Percentiles rank a stretch among this genome's conserved stretches.
Evolutionary conservation across 2,888 invertebrate genomes (phyloP).

Genomic region (Cantharis lateralis): DNA sequence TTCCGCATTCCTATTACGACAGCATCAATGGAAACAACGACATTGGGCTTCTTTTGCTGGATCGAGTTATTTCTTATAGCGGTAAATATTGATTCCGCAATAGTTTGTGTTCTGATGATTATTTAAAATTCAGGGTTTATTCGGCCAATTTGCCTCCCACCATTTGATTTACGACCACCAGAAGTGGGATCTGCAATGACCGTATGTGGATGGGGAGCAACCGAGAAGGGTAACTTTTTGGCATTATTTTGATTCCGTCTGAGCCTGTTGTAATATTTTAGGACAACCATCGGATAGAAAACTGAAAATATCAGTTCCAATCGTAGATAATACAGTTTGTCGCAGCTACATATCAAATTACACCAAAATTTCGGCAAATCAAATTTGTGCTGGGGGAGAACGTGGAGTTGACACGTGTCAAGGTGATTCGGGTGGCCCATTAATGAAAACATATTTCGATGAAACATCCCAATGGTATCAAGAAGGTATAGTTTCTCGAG

Average conservation of each 20-base stretch:
- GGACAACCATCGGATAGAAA: conserved; percentile 54
- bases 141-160: conserved; percentile 47
- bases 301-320: conserved; percentile 64
- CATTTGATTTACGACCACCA: conserved; percentile 36
- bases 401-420: conserved; percentile 69
- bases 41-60: conserved; percentile 57
- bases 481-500: conserved; percentile 82
- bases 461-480: conserved; percentile 23
- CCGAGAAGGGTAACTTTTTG: conserved; percentile 27
- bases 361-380: conserved; percentile 59
- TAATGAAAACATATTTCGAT: conserved; percentile 63
- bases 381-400: conserved; percentile 72
- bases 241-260: neutral
- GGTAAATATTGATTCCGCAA: conserved; percentile 47
- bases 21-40: conserved; percentile 42
- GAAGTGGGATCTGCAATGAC: conserved; percentile 42
- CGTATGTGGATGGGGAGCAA: conserved; percentile 56
- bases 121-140: conserved; percentile 38
- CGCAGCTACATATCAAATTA: conserved; percentile 57
- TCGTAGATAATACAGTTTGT: conserved; percentile 63
- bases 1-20: conserved; percentile 43
- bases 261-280: neutral
- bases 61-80: conserved; percentile 53
- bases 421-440: conserved; percentile 61
- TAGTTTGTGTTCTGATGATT: neutral